A percentile compares a stretch with the other conserved stretches of the same genome.
Evolutionary conservation across 2,888 invertebrate species (phyloP).

Genomic region (Phymatocera aterrima): DNA sequence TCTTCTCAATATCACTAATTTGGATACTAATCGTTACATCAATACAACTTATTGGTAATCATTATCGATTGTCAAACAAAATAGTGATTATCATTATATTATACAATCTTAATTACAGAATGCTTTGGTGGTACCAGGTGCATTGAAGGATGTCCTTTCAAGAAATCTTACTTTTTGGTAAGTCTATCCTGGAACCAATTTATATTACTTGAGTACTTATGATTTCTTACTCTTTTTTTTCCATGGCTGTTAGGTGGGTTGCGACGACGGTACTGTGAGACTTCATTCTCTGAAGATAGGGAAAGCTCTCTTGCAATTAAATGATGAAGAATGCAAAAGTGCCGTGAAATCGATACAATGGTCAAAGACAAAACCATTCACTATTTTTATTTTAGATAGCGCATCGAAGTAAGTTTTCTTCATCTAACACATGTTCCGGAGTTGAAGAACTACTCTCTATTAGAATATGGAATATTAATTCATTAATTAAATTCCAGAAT

Average conservation of each 20-base stretch:
- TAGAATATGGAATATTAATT: background rate
- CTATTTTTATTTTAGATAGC: slow-evolving; percentile 75
- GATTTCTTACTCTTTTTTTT: background rate
- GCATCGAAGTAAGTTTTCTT: slow-evolving; percentile 66
- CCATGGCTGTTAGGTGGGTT: slow-evolving; percentile 72
- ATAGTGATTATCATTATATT: background rate
- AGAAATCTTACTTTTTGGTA: slow-evolving; percentile 75
- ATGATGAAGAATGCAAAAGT: slow-evolving; percentile 63
- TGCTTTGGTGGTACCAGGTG: slow-evolving; percentile 72
- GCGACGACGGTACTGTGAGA: slow-evolving; percentile 75
- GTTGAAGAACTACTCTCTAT: background rate
- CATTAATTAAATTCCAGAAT: slow-evolving; percentile 69
- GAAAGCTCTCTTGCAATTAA: slow-evolving; percentile 73
- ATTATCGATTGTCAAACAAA: no score
- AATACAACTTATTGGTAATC: slow-evolving; percentile 43
- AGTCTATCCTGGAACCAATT: slow-evolving; percentile 50
- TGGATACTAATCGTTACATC: slow-evolving; percentile 51
- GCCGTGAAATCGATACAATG: slow-evolving; percentile 75
- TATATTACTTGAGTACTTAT: no score
- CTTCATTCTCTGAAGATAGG: slow-evolving; percentile 74
- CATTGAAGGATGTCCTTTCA: slow-evolving; percentile 76
- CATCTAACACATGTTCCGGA: background rate
- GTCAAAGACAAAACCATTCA: slow-evolving; percentile 76
- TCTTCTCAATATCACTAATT: background rate
- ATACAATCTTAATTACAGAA: slow-evolving; percentile 56